Percentiles rank a stretch among this genome's conserved stretches.
Conservation (phyloP, 2,888 invertebrate species). For the Heliconius aoede region DNA sequence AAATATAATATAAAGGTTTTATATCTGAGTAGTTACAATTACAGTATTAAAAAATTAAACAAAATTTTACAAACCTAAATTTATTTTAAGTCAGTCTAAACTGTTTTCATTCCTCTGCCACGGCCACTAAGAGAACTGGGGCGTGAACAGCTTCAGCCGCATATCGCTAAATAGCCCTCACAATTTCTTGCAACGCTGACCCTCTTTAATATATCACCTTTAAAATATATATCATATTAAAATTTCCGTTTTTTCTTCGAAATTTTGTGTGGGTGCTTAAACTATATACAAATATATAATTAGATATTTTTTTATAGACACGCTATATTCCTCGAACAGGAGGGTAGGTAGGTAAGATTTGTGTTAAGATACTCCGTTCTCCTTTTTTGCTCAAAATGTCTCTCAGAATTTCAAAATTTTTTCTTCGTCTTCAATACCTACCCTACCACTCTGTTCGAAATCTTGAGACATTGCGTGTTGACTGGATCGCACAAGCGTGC, state of each 20-base stretch:
- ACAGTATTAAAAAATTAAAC: background rate
- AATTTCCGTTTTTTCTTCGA: background rate
- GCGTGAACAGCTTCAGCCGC: conserved; percentile 40
- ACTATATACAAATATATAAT: background rate
- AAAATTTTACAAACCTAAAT: conserved; percentile 11
- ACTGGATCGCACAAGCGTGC: too few species aligned
- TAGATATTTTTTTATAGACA: too few species aligned
- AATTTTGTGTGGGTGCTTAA: background rate
- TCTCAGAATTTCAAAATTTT: too few species aligned
- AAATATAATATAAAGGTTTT: too few species aligned
- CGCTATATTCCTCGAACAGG: too few species aligned
- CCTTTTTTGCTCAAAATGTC: too few species aligned
- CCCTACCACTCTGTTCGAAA: too few species aligned
- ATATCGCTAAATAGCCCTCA: conserved; percentile 41
- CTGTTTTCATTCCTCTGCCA: conserved; percentile 18
- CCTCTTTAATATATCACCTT: conserved; percentile 36
- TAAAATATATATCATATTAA: conserved; percentile 30
- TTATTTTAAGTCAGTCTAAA: conserved; percentile 23
- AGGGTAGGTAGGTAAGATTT: too few species aligned
- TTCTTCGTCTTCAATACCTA: too few species aligned
- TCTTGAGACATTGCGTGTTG: too few species aligned
- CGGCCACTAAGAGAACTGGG: conserved; percentile 40
- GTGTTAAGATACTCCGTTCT: too few species aligned
- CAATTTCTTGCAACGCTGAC: conserved; percentile 41
- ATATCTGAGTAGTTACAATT: too few species aligned